Evolutionary conservation across 2,888 invertebrate species (phyloP), one percentile per base, ranked within the genome.

Genomic region (Aplocera efformata): DNA sequence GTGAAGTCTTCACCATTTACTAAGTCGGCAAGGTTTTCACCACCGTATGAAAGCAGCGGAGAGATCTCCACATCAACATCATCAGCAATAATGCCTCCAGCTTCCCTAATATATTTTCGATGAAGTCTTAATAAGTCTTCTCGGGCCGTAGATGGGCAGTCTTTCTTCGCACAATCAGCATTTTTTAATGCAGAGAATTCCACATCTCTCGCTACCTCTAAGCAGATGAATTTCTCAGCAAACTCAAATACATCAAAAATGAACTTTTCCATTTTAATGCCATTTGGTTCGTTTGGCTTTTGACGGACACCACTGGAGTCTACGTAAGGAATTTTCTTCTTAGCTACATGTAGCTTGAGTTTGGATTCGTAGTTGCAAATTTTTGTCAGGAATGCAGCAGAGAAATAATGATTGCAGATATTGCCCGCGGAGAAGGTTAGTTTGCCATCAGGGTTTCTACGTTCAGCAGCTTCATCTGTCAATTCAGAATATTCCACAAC

Each of bases 101-200:
- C 96, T 42, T 92, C 89, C 56, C 93, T 85, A 3, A 98, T 90
- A 71, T 94, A 97, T 50, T 92, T 92, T 56, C 92, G 92, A 68
- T 97, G 97, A 11, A 97, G 88, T 22, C 89, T 81, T 50, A 94
- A 90, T 6, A 98, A 79, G 64, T 96, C 96, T 21, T 91, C 90
- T 33, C 93, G 89, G 1, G 97, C 95, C 0, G 98, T 98, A 0
- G 92, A 92, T 0, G 99, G 96, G 42, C 97, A 98, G 79, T 99
- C 98, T 67, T 96, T 95, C 24, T 94, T 94, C 0, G 91, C 94
- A 0, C 92, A 89, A 71, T 98, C 96, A 1, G 95, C 91, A 79
- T 99, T 99, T 72, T 99, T 99, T 53, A 99, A 80, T 0, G 99
- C 98, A 58, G 98, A 97, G 73, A 99, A 99, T 74, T 99, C 99